Evolutionary conservation across 2,888 invertebrate genomes (phyloP).

Genomic region (Anoplius nigerrimus): DNA sequence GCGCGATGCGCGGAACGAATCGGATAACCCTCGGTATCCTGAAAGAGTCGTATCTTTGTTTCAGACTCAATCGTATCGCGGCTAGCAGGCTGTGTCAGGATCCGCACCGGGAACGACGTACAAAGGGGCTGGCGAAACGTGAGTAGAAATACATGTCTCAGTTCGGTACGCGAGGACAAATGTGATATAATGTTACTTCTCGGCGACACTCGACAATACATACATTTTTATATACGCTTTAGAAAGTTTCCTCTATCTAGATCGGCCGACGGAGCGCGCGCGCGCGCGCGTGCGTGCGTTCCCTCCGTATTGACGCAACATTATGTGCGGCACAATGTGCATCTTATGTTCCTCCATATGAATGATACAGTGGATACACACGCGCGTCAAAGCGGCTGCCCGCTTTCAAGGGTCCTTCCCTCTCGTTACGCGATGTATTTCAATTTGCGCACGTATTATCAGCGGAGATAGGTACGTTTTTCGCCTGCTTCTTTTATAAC

Average conservation of each 20-base stretch:
- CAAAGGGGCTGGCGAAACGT: slow-evolving; percentile 49
- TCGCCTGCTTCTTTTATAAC: too few species aligned
- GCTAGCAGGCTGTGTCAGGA: slow-evolving; percentile 16
- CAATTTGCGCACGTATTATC: slow-evolving; percentile 2
- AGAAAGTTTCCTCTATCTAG: slow-evolving; percentile 47
- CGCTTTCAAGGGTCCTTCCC: background rate
- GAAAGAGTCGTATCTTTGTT: slow-evolving; percentile 16
- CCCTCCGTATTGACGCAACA: slow-evolving; percentile 36
- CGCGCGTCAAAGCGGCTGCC: slow-evolving; percentile 6
- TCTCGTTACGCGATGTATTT: slow-evolving; percentile 1
- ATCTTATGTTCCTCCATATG: slow-evolving; percentile 21
- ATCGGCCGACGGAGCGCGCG: slow-evolving; percentile 19
- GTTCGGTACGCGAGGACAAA: slow-evolving; percentile 56
- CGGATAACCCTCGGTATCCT: too few species aligned
- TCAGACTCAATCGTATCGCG: slow-evolving; percentile 34
- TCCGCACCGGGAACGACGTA: slow-evolving; percentile 29
- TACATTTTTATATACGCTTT: slow-evolving; percentile 49
- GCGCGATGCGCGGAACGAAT: too few species aligned
- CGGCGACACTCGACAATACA: slow-evolving; percentile 45
- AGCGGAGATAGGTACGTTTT: too few species aligned
- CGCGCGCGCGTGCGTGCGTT: too few species aligned
- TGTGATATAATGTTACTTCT: slow-evolving; percentile 54
- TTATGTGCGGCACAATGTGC: slow-evolving; percentile 22
- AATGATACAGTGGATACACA: slow-evolving; percentile 14
- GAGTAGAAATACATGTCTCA: slow-evolving; percentile 53